Conservation (phyloP, 2,888 invertebrate genomes). For the Drosophila infuscata region DNA sequence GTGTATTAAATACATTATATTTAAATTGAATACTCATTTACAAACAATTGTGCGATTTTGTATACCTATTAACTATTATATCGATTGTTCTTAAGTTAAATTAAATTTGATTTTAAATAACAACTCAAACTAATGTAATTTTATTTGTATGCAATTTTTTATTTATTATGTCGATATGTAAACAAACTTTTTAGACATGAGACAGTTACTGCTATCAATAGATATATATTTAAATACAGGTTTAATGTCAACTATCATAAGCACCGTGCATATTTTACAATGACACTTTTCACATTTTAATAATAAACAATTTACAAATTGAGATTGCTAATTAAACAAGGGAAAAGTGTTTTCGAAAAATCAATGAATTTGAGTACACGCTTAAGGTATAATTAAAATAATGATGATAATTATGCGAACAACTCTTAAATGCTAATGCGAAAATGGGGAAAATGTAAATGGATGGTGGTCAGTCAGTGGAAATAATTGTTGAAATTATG, state of each 20-base stretch:
- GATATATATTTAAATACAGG: neutral
- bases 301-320: neutral
- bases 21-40: neutral
- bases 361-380: neutral
- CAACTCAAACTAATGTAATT: neutral
- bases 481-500: slow-evolving; percentile 64
- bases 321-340: neutral
- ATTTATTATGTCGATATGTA: neutral
- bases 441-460: slow-evolving; percentile 61
- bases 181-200: neutral
- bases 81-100: neutral
- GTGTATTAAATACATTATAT: neutral
- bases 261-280: neutral
- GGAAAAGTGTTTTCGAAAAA: slow-evolving; percentile 2
- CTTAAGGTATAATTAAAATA: slow-evolving; percentile 16
- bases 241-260: neutral
- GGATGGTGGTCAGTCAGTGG: slow-evolving; percentile 53
- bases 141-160: neutral
- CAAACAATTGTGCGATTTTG: neutral
- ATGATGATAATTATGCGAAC: slow-evolving; percentile 41
- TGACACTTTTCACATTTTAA: neutral
- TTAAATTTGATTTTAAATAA: neutral
- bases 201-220: neutral
- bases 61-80: too few relatives aligned
- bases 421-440: slow-evolving; percentile 41